Percentiles rank a stretch among this genome's conserved stretches.
phyloP scores from a whole-genome alignment of 2,888 invertebrate genomes.

The Ichneumoninae sp. region DNA sequence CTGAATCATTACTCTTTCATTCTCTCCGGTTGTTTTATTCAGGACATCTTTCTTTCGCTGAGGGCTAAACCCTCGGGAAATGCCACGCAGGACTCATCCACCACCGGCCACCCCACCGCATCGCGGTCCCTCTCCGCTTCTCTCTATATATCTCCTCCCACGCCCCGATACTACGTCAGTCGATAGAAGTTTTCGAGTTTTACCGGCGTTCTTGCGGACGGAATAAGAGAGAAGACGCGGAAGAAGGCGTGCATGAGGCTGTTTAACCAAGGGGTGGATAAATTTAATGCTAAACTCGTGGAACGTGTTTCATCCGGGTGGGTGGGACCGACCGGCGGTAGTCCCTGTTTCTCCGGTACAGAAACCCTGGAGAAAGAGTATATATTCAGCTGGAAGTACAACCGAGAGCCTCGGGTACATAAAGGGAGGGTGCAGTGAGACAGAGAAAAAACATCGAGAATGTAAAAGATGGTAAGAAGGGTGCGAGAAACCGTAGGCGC shows the following conservation, averaged over 20 bases:
- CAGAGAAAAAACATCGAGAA: slow-evolving; percentile 63
- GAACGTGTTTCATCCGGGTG: slow-evolving; percentile 85
- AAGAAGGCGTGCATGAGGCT: slow-evolving; percentile 80
- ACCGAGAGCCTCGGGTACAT: slow-evolving; percentile 21
- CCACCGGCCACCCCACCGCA: slow-evolving; percentile 51
- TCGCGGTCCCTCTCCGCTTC: slow-evolving; percentile 7
- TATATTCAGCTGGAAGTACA: slow-evolving; percentile 48
- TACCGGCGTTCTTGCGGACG: slow-evolving; percentile 65
- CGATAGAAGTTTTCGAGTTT: slow-evolving; percentile 67
- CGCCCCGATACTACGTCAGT: slow-evolving; percentile 53
- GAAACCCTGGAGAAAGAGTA: slow-evolving; percentile 59
- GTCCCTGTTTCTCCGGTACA: slow-evolving; percentile 43
- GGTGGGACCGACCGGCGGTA: slow-evolving; percentile 67
- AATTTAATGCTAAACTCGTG: slow-evolving; percentile 86
- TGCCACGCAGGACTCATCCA: slow-evolving; percentile 62
- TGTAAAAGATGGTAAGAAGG: slow-evolving; percentile 73
- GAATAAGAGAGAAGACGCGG: slow-evolving; percentile 63
- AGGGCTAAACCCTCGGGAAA: slow-evolving; percentile 54
- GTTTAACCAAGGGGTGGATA: slow-evolving; percentile 82
- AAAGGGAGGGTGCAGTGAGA: slow-evolving; percentile 47
- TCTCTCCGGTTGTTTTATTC: slow-evolving; percentile 64
- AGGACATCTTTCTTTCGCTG: slow-evolving; percentile 59
- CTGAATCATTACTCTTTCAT: slow-evolving; percentile 63
- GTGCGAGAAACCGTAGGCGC: slow-evolving; percentile 68
- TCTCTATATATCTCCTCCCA: slow-evolving; percentile 3